Percentiles rank a stretch among this genome's conserved stretches.
Conservation (phyloP, 2,797 vertebrate genomes). For the Crocidura indochinensis region DNA sequence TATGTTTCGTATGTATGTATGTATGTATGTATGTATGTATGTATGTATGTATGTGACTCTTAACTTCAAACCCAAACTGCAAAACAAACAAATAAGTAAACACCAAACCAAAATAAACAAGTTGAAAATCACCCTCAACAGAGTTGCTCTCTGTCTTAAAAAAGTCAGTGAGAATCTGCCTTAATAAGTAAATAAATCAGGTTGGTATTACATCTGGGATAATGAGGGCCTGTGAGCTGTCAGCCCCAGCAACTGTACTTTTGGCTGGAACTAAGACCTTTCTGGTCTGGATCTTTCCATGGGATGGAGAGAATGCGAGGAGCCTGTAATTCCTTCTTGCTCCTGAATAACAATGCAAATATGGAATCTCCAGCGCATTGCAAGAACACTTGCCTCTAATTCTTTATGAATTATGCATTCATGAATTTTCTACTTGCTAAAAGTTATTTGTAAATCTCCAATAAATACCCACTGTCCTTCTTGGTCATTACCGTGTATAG, state of each 20-base stretch:
- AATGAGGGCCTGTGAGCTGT: neutral
- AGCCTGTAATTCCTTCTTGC: neutral
- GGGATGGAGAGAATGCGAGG: neutral
- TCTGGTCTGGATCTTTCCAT: neutral
- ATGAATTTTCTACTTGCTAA: neutral
- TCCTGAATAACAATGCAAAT: neutral
- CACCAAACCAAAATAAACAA: too few species aligned
- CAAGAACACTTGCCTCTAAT: neutral
- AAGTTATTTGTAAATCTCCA: neutral
- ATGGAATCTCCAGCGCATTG: neutral
- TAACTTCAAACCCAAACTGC: too few species aligned
- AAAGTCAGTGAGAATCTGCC: neutral
- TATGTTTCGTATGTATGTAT: too few species aligned
- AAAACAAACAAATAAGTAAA: too few species aligned
- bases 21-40: too few species aligned
- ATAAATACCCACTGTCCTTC: neutral
- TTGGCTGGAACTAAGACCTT: neutral
- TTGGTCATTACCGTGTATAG: neutral
- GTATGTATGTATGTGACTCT: too few species aligned
- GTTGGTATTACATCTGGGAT: neutral
- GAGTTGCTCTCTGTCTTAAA: neutral
- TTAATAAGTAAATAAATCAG: constrained; percentile 10
- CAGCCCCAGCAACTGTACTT: rapidly evolving
- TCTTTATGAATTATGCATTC: neutral
- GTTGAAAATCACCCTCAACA: neutral